Evolutionary conservation across 2,797 vertebrate species (phyloP).

Genomic region (Syngnathus rostellatus): DNA sequence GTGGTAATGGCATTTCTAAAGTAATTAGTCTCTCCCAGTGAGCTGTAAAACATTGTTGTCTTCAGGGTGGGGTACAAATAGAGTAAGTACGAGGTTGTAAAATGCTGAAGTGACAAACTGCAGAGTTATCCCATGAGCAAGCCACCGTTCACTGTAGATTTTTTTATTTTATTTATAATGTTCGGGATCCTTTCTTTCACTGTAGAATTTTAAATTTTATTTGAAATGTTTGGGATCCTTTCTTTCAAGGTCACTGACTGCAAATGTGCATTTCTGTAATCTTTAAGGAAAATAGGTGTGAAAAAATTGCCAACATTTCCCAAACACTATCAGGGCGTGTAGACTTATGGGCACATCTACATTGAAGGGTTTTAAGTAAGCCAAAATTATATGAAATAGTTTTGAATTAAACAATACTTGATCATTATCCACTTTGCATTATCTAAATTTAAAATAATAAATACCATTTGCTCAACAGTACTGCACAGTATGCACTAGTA

Average conservation of each 20-base stretch:
- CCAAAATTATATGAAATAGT: neutral
- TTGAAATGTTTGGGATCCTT: too few species aligned
- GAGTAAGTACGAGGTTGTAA: slow-evolving; percentile 43
- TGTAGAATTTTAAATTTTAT: too few species aligned
- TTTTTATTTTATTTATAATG: slow-evolving; percentile 32
- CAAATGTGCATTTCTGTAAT: neutral
- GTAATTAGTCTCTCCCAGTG: slow-evolving; percentile 49
- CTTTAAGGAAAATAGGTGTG: too few species aligned
- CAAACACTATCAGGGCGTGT: neutral
- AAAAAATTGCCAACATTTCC: neutral
- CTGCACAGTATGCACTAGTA: slow-evolving; percentile 7
- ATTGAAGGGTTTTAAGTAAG: neutral
- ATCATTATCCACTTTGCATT: neutral
- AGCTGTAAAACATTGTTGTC: slow-evolving; percentile 41
- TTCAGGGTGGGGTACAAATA: slow-evolving; percentile 53
- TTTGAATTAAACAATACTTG: neutral
- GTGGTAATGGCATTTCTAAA: slow-evolving; percentile 62
- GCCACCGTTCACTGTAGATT: slow-evolving; percentile 6
- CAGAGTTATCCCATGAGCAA: slow-evolving; percentile 25
- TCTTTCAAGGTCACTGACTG: neutral
- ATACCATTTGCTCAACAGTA: slow-evolving; percentile 18
- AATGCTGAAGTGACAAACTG: slow-evolving; percentile 32
- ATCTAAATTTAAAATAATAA: neutral
- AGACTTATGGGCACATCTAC: neutral
- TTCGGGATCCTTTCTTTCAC: neutral